Base-by-base conservation (phyloP, 2,113 vertebrate genomes). In the Scomber japonicus region DNA sequence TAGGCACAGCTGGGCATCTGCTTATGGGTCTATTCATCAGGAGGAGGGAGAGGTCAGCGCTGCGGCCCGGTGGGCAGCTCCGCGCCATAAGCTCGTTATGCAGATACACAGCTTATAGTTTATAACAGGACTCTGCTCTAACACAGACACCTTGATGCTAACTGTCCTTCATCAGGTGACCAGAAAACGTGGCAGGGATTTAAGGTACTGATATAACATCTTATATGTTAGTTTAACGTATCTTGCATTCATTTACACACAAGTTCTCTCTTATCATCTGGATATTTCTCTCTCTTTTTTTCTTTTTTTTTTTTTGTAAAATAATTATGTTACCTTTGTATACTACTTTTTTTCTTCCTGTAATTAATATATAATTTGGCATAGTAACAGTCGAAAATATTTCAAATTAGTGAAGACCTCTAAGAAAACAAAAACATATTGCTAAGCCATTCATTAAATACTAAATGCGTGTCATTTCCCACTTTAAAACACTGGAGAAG, bases 1-100 rank as follows among this genome's bases (percentile, higher is more conserved):
- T 93, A 94, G 94, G 93, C 95, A 95, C 96, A 95, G 95, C 94
- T 94, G 96, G 96, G 89, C 90, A 85, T 92, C 93, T 94, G 90
- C 94, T 94, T 88, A 80, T 89, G 80, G 88, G 88, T 88, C 94
- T 88, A 93, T 94, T 96, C 94, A 95, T 92, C 87, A 91, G 87
- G 91, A 91, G 93, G 94, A 94, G 94, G 59, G 85, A 90, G 93
- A 95, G 96, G 96, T 96, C 96, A 96, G 81, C 72, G 78, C 90
- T 75, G 64, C 61, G 87, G 85, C 89, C 87, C 80, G 65, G 54
- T 84, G 89, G 69, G 88, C 87, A 91, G 85, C 77, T 68, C 84
- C 73, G 77, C 57, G 68, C 79, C 19, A 83, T 79, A 70, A 84
- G 68, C 84, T 66, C 83, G 82, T 87, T 83, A 71, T 71, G 85